Evolutionary conservation across 1,140 invertebrate species (phyloP).

Genomic region (Drosophila nannoptera): DNA sequence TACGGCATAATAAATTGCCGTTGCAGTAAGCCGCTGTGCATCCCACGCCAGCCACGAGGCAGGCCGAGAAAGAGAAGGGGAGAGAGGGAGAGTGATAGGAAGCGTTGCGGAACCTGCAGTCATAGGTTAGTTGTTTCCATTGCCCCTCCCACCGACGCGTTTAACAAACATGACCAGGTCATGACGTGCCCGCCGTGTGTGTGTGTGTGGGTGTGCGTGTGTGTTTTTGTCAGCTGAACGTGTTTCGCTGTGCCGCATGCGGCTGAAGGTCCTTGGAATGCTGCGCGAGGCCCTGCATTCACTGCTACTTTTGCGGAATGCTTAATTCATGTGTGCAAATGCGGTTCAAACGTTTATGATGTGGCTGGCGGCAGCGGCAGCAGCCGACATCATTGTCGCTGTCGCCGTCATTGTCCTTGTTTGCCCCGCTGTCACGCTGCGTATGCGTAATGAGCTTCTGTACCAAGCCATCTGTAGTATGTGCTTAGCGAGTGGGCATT

Average conservation of each 20-base stretch:
- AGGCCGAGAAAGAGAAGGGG: not conserved
- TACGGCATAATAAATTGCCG: slow-evolving; percentile 14
- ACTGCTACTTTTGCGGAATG: slow-evolving; percentile 72
- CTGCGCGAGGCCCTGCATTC: slow-evolving; percentile 48
- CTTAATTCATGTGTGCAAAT: slow-evolving; percentile 74
- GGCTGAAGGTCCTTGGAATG: slow-evolving; percentile 46
- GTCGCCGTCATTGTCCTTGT: slow-evolving; percentile 58
- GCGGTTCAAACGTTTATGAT: slow-evolving; percentile 72
- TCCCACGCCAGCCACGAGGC: slow-evolving; percentile 3
- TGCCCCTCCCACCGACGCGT: slow-evolving; percentile 30
- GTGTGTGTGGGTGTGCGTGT: not conserved
- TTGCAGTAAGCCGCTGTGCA: slow-evolving; percentile 12
- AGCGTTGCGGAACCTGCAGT: slow-evolving; percentile 41
- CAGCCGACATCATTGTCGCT: slow-evolving; percentile 17
- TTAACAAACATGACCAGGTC: slow-evolving; percentile 50
- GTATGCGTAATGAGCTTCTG: slow-evolving; percentile 72
- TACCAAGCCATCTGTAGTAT: slow-evolving; percentile 32
- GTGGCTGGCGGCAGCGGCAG: slow-evolving; percentile 37
- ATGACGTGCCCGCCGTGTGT: slow-evolving; percentile 38
- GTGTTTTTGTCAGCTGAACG: slow-evolving; percentile 29
- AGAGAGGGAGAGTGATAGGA: slow-evolving; percentile 15
- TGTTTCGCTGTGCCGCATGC: slow-evolving; percentile 36
- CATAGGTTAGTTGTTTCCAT: slow-evolving; percentile 52
- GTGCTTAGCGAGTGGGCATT: slow-evolving; percentile 38
- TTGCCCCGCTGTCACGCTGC: slow-evolving; percentile 59